phyloP scores from a whole-genome alignment of 2,888 invertebrate species.

The Metopia argyrocephala region DNA sequence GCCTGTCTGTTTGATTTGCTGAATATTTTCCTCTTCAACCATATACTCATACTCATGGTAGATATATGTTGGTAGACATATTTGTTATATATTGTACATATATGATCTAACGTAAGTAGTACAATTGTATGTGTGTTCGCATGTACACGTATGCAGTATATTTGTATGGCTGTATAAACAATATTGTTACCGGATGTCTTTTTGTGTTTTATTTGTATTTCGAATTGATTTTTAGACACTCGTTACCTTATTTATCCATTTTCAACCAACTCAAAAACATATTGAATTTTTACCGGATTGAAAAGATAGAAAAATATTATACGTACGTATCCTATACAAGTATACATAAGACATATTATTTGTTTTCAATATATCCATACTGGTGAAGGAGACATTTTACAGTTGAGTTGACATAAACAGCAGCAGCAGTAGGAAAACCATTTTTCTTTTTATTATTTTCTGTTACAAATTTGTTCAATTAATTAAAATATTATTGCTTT shows the following conservation, averaged over 20 bases:
- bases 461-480: too few species aligned
- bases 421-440: too few species aligned
- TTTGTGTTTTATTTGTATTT: constrained; percentile 14
- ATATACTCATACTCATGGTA: too few species aligned
- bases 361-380: neutral
- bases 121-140: neutral
- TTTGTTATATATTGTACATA: too few species aligned
- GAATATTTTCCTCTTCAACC: too few species aligned
- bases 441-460: too few species aligned
- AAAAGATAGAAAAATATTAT: too few species aligned
- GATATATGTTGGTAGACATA: too few species aligned
- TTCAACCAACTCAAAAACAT: neutral
- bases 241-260: constrained; percentile 22
- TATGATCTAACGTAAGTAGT: neutral
- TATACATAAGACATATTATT: neutral
- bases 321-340: neutral
- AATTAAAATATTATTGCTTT: too few species aligned
- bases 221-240: constrained; percentile 28
- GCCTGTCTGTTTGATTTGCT: neutral
- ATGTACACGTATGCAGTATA: too few species aligned
- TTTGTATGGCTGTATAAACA: neutral
- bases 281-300: neutral
- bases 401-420: neutral
- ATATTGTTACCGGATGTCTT: neutral
- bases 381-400: neutral